A percentile compares a stretch with the other conserved stretches of the same genome.
phyloP scores from a whole-genome alignment of 2,113 vertebrate species.

The Irena cyanogastra region DNA sequence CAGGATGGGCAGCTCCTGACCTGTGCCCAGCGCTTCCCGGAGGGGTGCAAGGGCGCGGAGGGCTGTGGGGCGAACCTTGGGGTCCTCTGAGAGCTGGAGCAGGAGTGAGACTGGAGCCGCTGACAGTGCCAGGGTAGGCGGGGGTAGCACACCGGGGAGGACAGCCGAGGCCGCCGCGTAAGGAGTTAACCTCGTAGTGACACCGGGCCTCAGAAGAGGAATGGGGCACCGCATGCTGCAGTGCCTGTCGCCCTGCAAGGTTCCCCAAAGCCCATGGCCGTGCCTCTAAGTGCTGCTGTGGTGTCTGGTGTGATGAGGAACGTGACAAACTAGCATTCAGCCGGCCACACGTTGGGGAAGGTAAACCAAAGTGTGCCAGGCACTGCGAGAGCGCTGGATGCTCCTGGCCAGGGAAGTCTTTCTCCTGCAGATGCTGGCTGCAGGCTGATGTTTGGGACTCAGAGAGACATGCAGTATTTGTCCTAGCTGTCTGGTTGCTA shows the following conservation, averaged over 20 bases:
- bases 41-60: neutral
- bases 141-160: neutral
- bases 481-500: neutral
- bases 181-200: neutral
- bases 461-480: no score
- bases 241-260: no score
- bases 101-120: neutral
- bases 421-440: neutral
- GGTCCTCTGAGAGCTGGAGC: neutral
- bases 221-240: neutral
- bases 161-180: rapidly evolving
- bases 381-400: neutral
- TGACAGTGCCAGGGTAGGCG: neutral
- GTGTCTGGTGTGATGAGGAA: neutral
- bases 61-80: no score
- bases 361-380: rapidly evolving
- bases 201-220: rapidly evolving
- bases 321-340: rapidly evolving
- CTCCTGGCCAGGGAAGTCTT: neutral
- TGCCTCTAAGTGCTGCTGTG: neutral
- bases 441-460: neutral
- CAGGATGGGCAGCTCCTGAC: neutral
- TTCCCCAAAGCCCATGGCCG: rapidly evolving
- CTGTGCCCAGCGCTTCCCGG: neutral
- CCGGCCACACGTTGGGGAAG: rapidly evolving